Percentiles rank a stretch among this genome's conserved stretches.
These are phyloP conservation scores for Arvicanthis niloticus DNA, from an alignment of 2,113 vertebrate genomes.

Conservation along the genomic window DNA sequence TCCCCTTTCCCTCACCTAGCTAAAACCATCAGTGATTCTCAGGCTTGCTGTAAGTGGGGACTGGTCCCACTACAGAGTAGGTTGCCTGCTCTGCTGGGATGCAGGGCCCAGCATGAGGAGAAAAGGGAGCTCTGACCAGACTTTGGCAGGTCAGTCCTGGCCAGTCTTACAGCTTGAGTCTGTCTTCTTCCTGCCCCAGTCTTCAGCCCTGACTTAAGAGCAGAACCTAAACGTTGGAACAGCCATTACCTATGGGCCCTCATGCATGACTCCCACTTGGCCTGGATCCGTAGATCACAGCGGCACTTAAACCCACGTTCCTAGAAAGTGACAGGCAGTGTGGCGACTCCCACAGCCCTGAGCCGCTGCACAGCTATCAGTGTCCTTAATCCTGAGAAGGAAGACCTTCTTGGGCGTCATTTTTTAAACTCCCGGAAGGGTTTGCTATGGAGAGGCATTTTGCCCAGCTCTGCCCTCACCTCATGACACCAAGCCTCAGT, in stretches of 20 bases:
- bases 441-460: neutral
- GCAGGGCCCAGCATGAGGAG: neutral
- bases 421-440: neutral
- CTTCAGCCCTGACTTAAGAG: neutral
- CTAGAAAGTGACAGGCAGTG: neutral
- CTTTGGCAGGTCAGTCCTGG: neutral
- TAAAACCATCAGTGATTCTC: neutral
- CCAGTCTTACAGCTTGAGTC: neutral
- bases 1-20: neutral
- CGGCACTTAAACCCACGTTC: neutral
- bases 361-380: neutral
- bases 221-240: neutral
- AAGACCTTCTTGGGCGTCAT: neutral
- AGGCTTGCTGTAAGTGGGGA: neutral
- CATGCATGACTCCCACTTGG: too few species aligned
- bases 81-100: neutral
- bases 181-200: neutral
- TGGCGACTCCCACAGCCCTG: neutral
- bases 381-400: neutral
- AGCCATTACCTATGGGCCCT: neutral
- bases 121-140: neutral
- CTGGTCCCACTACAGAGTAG: neutral
- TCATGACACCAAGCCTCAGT: neutral
- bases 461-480: neutral
- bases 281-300: too few species aligned